Conservation (phyloP, 2,888 invertebrate species). For the Pollenia amentaria region DNA sequence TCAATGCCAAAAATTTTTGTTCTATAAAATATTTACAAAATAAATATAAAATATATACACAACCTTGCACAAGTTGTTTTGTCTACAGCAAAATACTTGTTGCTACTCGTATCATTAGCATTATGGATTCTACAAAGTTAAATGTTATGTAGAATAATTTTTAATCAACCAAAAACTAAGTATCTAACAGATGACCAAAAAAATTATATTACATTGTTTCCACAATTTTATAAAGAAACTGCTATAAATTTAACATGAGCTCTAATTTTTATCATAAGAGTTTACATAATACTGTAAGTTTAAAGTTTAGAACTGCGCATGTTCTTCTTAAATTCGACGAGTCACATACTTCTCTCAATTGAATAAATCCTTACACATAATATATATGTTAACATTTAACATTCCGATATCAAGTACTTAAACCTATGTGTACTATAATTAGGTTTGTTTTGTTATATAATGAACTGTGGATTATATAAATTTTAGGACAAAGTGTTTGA, state of each 20-base stretch:
- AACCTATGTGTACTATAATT: not conserved
- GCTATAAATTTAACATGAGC: not conserved
- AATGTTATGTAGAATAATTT: not conserved
- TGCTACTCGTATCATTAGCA: not conserved
- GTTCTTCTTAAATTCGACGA: slow-evolving; percentile 12
- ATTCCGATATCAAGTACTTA: not conserved
- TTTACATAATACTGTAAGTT: not conserved
- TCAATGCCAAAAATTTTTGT: no score
- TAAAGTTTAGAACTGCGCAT: slow-evolving; percentile 7
- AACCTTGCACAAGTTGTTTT: not conserved
- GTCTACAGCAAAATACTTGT: not conserved
- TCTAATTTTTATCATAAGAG: not conserved
- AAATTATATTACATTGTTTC: not conserved
- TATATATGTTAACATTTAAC: not conserved
- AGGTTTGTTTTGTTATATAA: not conserved
- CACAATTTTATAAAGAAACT: not conserved
- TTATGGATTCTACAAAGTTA: not conserved
- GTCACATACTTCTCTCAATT: slow-evolving; percentile 4
- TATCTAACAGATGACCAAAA: slow-evolving; percentile 1
- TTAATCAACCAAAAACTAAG: not conserved
- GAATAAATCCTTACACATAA: not conserved
- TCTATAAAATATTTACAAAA: no score
- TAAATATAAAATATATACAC: no score
- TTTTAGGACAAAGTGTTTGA: not conserved
- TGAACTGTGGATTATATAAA: slow-evolving; percentile 24